Percentiles rank a stretch among this genome's conserved stretches.
Conservation (phyloP, 92 coral and sea anemone species). For the Virgularia gustaviana region DNA sequence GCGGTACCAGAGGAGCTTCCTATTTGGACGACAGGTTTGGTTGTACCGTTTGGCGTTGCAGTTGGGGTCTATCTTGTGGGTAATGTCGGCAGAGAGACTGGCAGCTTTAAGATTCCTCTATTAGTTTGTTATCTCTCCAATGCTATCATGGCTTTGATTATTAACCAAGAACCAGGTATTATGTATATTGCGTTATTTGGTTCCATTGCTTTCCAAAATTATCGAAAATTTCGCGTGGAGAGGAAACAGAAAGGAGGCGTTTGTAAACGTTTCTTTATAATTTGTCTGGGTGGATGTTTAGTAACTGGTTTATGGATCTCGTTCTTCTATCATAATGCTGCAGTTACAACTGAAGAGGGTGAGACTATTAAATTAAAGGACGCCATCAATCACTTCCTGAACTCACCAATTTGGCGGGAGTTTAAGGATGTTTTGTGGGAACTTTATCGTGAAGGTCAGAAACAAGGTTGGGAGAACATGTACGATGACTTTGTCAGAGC, state of each 20-base stretch:
- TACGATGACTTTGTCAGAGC: slow-evolving; percentile 96
- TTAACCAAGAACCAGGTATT: slow-evolving; percentile 77
- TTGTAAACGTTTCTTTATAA: slow-evolving; percentile 68
- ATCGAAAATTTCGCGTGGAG: slow-evolving; percentile 61
- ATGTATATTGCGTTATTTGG: slow-evolving; percentile 91
- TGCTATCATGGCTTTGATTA: slow-evolving; percentile 59
- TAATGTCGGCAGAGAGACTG: slow-evolving; percentile 88
- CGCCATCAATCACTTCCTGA: slow-evolving; percentile 90
- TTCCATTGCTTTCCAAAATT: slow-evolving; percentile 71
- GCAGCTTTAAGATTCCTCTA: slow-evolving; percentile 79
- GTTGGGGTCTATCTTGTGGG: slow-evolving; percentile 94
- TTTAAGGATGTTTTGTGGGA: slow-evolving; percentile 86
- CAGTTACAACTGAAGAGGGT: slow-evolving; percentile 93
- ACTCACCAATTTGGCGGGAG: slow-evolving; percentile 95
- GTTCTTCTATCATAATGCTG: slow-evolving; percentile 88
- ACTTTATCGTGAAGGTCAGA: slow-evolving; percentile 80
- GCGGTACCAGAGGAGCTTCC: slow-evolving; percentile 85
- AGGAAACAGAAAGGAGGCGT: slow-evolving; percentile 56
- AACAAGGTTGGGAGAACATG: slow-evolving; percentile 89
- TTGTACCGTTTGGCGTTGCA: slow-evolving; percentile 92
- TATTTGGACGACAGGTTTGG: slow-evolving; percentile 63
- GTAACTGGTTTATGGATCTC: slow-evolving; percentile 83
- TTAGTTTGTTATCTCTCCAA: slow-evolving; percentile 62
- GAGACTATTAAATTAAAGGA: slow-evolving; percentile 92
- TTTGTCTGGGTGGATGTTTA: slow-evolving; percentile 69